Evolutionary conservation across 2,113 vertebrate species (phyloP).

Genomic region (Climacteris rufus): DNA sequence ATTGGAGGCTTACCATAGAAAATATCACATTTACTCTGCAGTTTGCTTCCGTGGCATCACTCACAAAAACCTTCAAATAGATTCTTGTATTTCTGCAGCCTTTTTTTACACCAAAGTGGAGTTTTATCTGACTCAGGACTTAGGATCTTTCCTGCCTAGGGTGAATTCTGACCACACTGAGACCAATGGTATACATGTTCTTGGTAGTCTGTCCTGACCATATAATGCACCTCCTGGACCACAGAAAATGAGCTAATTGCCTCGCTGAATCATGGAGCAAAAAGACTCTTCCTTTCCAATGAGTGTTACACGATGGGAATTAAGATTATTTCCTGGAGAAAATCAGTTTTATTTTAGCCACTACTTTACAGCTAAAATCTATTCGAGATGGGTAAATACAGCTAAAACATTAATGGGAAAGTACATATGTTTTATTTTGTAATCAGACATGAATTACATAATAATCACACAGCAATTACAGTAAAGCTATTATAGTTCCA

Average conservation of each 20-base stretch:
- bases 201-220: neutral
- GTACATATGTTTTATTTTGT: neutral
- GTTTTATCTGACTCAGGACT: neutral
- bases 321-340: neutral
- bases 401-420: neutral
- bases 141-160: neutral
- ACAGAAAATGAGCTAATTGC: neutral
- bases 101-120: neutral
- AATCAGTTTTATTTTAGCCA: neutral
- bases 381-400: neutral
- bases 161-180: neutral
- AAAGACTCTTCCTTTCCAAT: neutral
- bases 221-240: neutral
- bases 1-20: neutral
- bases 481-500: neutral
- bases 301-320: neutral
- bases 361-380: neutral
- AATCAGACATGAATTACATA: neutral
- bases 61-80: neutral
- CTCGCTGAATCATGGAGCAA: neutral
- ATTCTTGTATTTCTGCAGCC: neutral
- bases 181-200: neutral
- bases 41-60: neutral
- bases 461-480: neutral
- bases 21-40: neutral